These are phyloP conservation scores for Pteromalus puparum DNA, from an alignment of 1,140 invertebrate genomes.

Conservation along the genomic window DNA sequence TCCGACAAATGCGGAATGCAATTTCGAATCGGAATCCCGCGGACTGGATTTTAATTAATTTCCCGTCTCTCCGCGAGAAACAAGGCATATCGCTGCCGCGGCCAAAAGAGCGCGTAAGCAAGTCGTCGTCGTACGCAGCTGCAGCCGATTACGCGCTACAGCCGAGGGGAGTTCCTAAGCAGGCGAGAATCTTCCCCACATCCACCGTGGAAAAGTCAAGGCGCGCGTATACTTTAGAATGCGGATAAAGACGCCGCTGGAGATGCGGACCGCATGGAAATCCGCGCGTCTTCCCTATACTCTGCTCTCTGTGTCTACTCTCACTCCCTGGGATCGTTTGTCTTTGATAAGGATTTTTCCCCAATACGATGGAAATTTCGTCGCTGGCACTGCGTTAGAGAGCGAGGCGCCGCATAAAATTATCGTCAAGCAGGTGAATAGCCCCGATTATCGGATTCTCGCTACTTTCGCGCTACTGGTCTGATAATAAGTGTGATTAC, in stretches of 20 bases:
- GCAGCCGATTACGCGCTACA: background rate
- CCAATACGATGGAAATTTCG: background rate
- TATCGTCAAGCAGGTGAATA: constrained; percentile 36
- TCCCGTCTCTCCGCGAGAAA: background rate
- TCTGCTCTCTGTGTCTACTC: background rate
- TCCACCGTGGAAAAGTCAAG: background rate
- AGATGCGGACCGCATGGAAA: constrained; percentile 24
- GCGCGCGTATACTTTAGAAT: constrained; percentile 8
- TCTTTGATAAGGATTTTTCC: constrained; percentile 58
- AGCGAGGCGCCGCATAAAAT: constrained; percentile 36
- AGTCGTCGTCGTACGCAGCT: background rate
- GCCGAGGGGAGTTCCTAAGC: background rate
- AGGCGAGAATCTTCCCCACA: background rate
- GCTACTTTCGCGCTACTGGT: background rate
- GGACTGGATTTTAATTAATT: constrained; percentile 34
- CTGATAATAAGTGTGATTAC: background rate
- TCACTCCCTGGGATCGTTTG: constrained; percentile 55
- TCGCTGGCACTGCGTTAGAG: too few species aligned
- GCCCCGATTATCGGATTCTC: constrained; percentile 22
- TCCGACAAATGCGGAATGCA: constrained; percentile 6
- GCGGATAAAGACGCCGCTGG: constrained; percentile 1
- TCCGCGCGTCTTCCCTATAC: background rate
- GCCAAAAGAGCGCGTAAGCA: background rate
- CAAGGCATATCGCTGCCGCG: background rate
- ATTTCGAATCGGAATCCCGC: constrained; percentile 30